Base-by-base conservation (phyloP, 2,113 vertebrate genomes). In the Edolisoma coerulescens region DNA sequence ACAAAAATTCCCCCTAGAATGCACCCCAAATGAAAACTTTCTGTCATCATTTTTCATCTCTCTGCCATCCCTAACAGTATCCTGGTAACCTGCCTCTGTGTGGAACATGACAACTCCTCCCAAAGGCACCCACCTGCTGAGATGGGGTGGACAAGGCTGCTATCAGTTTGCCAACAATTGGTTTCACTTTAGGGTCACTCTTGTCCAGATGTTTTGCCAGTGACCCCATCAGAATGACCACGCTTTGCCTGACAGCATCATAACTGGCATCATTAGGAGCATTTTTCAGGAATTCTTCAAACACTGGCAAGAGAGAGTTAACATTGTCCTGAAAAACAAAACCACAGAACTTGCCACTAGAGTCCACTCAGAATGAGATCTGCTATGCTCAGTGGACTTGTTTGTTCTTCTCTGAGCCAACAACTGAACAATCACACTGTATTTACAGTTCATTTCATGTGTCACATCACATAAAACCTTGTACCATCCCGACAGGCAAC, bases 211-310 rank as follows among this genome's bases (percentile, higher is more conserved):
- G 99, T 96, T 99, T 99, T 96, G 99, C 99, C 95, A 99, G 97
- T 20, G 99, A 99, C 69, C 99, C 99, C 99, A 99, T 99, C 24
- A 99, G 98, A 96, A 99, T 99, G 89, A 99, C 99, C 85, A 99
- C 99, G 2, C 99, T 99, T 98, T 99, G 99, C 92, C 99, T 98
- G 91, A 99, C 99, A 2, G 99, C 98, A 63, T 99, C 99, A 3
- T 99, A 99, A 97, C 98, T 99, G 95, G 99, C 99, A 30, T 99
- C 99, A 42, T 99, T 99, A 15, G 99, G 99, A 4, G 99, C 99
- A 6, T 99, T 98, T 97, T 99, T 99, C 88, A 99, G 97, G 91
- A 99, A 99, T 97, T 99, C 99, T 97, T 99, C 99, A 65, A 99
- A 99, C 81, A 99, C 99, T 1, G 99, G 99, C 93, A 99, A 98